Base-by-base conservation (phyloP, 2,888 invertebrate species). In the Drosophila leonis region DNA sequence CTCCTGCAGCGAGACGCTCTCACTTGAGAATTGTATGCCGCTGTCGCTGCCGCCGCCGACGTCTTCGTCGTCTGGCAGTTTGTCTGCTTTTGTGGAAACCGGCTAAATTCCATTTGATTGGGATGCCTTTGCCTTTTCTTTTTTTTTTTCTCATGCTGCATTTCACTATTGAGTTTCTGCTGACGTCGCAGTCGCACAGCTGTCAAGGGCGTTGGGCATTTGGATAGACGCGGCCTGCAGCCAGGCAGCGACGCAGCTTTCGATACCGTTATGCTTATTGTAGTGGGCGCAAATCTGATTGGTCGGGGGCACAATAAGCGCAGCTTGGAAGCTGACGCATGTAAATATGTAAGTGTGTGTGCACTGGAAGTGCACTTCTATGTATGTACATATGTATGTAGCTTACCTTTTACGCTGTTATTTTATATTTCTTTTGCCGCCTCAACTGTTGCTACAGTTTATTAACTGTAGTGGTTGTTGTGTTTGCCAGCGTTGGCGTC, bases 21-120 rank as follows among this genome's bases (percentile, higher is more conserved):
- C 75, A 68, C 60, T 74, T 74, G 65, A 75, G 75, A 75, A 76
- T 65, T 71, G 77, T 60, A 42, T 59, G 60, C 51, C 35, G 55
- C 46, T 10, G 42, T 27, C 51, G 48, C 37, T 18, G 48, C 15
- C 48, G 31, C 7, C 29, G 48, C 15, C 54, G 64, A 1, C 18
- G 44, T 0, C 39, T 61, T 5, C 24, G 41, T 1, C 31, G 80
- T 80, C 79, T 81, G 82, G 78, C 89, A 59, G 82, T 82, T 78
- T 79, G 82, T 68, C 79, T 78, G 87, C 89, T 90, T 84, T 83
- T 87, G 89, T 84, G 84, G 90, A 90, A 84, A 84, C 84, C 84
- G 84, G 84, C 84, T 84, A 80, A 90, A 90, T 84, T 84, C 84
- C 84, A 84, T 89, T 90, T 84, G 83, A 88, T 84, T 84, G 84